Evolutionary conservation across 2,888 invertebrate genomes (phyloP).

Genomic region (Synergus umbraculus): DNA sequence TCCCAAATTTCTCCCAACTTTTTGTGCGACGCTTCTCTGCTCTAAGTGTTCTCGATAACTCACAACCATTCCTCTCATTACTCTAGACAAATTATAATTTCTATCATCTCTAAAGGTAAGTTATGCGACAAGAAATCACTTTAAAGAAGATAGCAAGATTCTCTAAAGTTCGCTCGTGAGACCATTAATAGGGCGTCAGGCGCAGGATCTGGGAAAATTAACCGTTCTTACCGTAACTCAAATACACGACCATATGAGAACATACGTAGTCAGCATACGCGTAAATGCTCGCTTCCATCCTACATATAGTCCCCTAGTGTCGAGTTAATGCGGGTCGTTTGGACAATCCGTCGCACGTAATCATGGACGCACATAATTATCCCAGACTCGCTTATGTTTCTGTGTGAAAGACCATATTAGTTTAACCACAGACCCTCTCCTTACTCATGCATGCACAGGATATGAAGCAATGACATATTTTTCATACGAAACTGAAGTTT

Average conservation of each 20-base stretch:
- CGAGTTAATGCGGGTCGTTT: slow-evolving; percentile 30
- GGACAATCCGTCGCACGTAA: slow-evolving; percentile 30
- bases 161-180: slow-evolving; percentile 7
- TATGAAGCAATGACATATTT: not conserved
- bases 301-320: not conserved
- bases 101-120: not conserved
- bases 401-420: not conserved
- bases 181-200: slow-evolving; percentile 7
- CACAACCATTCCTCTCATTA: not conserved
- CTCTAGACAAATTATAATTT: not conserved
- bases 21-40: not conserved
- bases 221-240: slow-evolving; percentile 33
- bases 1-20: not conserved
- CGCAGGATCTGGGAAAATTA: not conserved
- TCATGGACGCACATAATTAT: slow-evolving; percentile 24
- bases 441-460: not conserved
- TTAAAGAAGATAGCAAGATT: not conserved
- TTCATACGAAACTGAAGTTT: not conserved
- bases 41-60: not conserved
- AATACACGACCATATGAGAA: slow-evolving; percentile 34
- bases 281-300: slow-evolving; percentile 15
- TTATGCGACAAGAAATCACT: not conserved
- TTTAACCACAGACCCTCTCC: not conserved
- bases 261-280: not conserved
- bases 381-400: not conserved